phyloP scores from a whole-genome alignment of 2,113 vertebrate genomes.

The Rhombomys opimus region DNA sequence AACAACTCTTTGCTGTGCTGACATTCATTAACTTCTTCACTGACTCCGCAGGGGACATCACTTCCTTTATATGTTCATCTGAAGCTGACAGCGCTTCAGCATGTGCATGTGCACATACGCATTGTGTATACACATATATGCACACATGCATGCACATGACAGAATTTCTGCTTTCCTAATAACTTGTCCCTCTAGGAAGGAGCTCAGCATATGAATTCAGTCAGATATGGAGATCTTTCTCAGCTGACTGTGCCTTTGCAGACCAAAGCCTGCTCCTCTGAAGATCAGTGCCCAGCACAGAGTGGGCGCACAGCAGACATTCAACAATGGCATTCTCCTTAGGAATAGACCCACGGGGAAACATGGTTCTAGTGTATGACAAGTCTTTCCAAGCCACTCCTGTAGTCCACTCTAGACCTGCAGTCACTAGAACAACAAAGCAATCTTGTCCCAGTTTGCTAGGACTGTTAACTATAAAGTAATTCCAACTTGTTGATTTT shows the following conservation, averaged over 20 bases:
- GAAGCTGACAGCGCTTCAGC: neutral
- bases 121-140: neutral
- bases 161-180: neutral
- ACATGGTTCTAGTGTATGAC: constrained; percentile 20
- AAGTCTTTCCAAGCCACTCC: constrained; percentile 20
- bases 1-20: constrained; percentile 30
- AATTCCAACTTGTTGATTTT: constrained; percentile 45
- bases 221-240: constrained; percentile 42
- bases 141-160: neutral
- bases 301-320: neutral
- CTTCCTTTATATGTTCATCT: neutral
- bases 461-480: constrained; percentile 36
- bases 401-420: constrained; percentile 39
- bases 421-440: neutral
- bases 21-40: neutral
- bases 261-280: neutral
- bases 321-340: neutral
- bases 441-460: constrained; percentile 19
- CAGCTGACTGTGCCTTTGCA: neutral
- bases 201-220: neutral
- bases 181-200: neutral
- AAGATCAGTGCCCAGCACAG: neutral
- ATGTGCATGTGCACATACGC: neutral
- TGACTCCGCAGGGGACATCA: neutral
- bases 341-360: constrained; percentile 25